Base-by-base conservation (phyloP, 2,797 vertebrate species). In the Acanthurus lineatus region DNA sequence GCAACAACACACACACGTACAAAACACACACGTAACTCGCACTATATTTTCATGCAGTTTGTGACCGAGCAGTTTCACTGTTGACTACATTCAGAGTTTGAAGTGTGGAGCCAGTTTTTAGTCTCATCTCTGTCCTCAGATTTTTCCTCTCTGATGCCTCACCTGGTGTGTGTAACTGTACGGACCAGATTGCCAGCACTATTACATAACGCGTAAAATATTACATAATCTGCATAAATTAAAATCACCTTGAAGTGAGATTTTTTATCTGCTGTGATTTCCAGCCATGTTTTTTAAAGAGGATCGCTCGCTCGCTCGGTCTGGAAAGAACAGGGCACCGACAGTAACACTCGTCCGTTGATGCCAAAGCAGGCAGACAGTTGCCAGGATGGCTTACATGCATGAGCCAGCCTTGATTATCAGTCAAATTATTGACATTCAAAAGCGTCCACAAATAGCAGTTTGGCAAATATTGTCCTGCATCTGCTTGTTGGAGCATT, bases 361-460 rank as follows among this genome's bases (percentile, higher is more conserved):
- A 61, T 73, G 79, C 84, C 84, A 88, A 76, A 71, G 53, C 2
- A 14, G 38, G 9, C 44, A 1, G 17, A 16, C 47, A n/a, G 47
- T 61, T 76, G 75, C 85, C 83, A 77, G 69, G 59, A 61, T 79
- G 79, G 48, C 71, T 44, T 49, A 25, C 16, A 47, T 0, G 25
- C 1, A 4, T 3, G 38, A 77, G 75, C 74, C 71, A 64, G 62
- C 57, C 38, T 54, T 48, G 69, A 60, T 64, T 22, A 72, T 84
- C 61, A 67, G 61, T 76, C 42, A 44, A 58, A 82, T 84, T 75
- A 74, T 52, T 75, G 45, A 56, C 73, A 62, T 49, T 83, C 80
- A 83, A 62, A 77, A 45, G 58, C 32, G 2, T 76, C 86, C 86
- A 28, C 76, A 85, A 89, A 87, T 85, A 86, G 69, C 82, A 32